A percentile compares a stretch with the other conserved stretches of the same genome.
These are phyloP conservation scores for Pan troglodytes DNA, from an alignment of 2,113 vertebrate species.

Conservation along the genomic window NHGRI_mPanTro3-v2.1_pri NC_072417.2:32828001-32828500, in stretches of 20 bases:
- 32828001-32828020: background rate
- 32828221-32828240: background rate
- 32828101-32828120: background rate
- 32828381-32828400: rapidly evolving
- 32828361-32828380: background rate
- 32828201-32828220: background rate
- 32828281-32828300: background rate
- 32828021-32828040: background rate
- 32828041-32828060: background rate
- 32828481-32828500: background rate
- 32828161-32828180: background rate
- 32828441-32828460: background rate
- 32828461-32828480: background rate
- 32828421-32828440: background rate
- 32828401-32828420: rapidly evolving
- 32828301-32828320: background rate
- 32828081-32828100: background rate
- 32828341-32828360: background rate
- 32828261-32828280: background rate
- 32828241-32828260: background rate
- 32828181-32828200: background rate
- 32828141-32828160: background rate
- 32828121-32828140: rapidly evolving
- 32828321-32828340: background rate
- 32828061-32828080: background rate